Base-by-base conservation (phyloP, 2,797 vertebrate genomes). In the Merluccius polli region DNA sequence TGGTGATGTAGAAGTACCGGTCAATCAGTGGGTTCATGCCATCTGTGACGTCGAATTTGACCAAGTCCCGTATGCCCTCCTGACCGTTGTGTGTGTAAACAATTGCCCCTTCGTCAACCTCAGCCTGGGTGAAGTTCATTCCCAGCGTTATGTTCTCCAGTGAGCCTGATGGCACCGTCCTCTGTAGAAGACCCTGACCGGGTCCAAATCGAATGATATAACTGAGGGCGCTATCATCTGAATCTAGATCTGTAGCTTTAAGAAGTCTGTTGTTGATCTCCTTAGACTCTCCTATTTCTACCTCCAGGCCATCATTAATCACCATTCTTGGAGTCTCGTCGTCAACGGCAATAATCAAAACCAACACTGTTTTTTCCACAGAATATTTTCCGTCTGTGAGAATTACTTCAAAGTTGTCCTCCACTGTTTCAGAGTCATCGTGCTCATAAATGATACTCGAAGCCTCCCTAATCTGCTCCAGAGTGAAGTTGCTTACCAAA, bases 391-490 rank as follows among this genome's bases (percentile, higher is more conserved):
- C 96, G 72, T 99, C 97, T 0, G 95, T 95, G 78, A 99, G 90
- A 71, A 92, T 91, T 73, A 98, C 90, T 69, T 95, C 92, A 87
- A 98, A 97, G 85, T 94, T 95, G 87, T 99, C 97, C 71, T 94
- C 93, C 79, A 89, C 96, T 4, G 95, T 97, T 90, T 99, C 97
- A 6, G 97, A 97, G 85, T 98, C 95, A 85, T 99, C 96, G 0
- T 99, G 97, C 73, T 98, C 95, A 0, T 99, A 99, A 86, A 98
- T 94, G 83, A 99, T 96, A 84, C 90, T 98, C 4, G 97, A 98
- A 44, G 93, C 95, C 77, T 96, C 96, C 24, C 90, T 89, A 85
- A 99, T 97, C 89, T 97, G 93, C 81, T 95, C 95, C 81, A 98
- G 87, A 65, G 94, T 94, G 85, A 99, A 99, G 85, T 96, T 96